These are phyloP conservation scores for Acanthosepion esculentum DNA, from an alignment of 2,888 invertebrate species.

Conservation along the genomic window DNA sequence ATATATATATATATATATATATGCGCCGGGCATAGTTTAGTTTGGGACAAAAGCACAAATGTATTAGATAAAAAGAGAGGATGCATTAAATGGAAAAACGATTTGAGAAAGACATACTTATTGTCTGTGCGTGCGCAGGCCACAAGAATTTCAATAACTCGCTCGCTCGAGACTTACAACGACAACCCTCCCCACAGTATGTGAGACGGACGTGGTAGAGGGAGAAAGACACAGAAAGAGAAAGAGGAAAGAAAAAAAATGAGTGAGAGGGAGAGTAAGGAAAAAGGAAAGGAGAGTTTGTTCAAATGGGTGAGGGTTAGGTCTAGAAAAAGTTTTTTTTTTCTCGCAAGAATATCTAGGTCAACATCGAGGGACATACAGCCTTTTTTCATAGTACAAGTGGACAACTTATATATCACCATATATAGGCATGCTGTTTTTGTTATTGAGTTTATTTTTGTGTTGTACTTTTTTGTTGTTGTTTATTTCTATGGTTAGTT, in stretches of 20 bases:
- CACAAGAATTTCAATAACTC: not conserved
- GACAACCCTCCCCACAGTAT: not conserved
- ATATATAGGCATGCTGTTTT: not conserved
- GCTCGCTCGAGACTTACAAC: not conserved
- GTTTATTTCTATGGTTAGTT: not conserved
- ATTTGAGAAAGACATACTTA: not conserved
- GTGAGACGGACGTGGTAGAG: not conserved
- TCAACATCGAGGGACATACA: not conserved
- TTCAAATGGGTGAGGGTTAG: not conserved
- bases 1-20: too few species aligned
- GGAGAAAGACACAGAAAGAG: too few species aligned
- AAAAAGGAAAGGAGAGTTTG: not conserved
- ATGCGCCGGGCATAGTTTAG: not conserved
- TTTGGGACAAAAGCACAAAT: not conserved
- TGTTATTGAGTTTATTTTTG: not conserved
- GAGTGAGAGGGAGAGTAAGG: not conserved
- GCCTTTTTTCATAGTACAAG: not conserved
- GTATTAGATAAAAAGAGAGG: not conserved
- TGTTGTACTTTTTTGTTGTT: not conserved
- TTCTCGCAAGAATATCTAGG: not conserved
- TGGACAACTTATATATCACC: conserved; percentile 33
- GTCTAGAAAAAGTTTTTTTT: not conserved
- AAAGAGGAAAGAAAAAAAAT: too few species aligned
- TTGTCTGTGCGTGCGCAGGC: not conserved
- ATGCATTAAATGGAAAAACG: not conserved